Evolutionary conservation across 1,140 invertebrate genomes (phyloP).

Genomic region (Babylonia areolata): DNA sequence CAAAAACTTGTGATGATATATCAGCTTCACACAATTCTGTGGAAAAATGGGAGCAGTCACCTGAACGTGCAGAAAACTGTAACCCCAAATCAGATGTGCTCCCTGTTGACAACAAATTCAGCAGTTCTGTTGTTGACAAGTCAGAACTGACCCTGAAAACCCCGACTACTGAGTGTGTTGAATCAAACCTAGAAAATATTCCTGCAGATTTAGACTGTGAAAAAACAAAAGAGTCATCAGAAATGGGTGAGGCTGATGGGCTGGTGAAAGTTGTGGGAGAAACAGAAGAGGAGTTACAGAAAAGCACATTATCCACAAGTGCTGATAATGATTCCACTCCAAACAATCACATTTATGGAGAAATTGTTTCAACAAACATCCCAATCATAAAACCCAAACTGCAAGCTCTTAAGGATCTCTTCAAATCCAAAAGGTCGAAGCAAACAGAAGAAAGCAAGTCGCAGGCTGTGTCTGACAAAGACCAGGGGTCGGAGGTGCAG

Average conservation of each 20-base stretch:
- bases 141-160: neutral
- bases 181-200: neutral
- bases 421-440: slow-evolving; percentile 34
- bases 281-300: neutral
- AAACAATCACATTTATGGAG: slow-evolving; percentile 8
- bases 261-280: neutral
- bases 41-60: neutral
- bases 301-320: neutral
- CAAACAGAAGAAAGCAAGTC: neutral
- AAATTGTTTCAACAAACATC: slow-evolving; percentile 20
- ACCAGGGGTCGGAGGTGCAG: neutral
- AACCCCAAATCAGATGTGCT: neutral
- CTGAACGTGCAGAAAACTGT: neutral
- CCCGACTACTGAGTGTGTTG: neutral
- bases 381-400: slow-evolving; percentile 21
- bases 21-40: neutral
- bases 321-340: neutral
- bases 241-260: neutral
- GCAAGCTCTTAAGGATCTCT: slow-evolving; percentile 24
- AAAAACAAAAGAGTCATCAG: neutral
- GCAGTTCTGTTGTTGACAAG: neutral
- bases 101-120: neutral
- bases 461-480: neutral
- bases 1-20: neutral
- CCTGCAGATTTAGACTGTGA: neutral